These are phyloP conservation scores for Lepisosteus osseus DNA, from an alignment of 2,113 vertebrate genomes.

Conservation along the genomic window DNA sequence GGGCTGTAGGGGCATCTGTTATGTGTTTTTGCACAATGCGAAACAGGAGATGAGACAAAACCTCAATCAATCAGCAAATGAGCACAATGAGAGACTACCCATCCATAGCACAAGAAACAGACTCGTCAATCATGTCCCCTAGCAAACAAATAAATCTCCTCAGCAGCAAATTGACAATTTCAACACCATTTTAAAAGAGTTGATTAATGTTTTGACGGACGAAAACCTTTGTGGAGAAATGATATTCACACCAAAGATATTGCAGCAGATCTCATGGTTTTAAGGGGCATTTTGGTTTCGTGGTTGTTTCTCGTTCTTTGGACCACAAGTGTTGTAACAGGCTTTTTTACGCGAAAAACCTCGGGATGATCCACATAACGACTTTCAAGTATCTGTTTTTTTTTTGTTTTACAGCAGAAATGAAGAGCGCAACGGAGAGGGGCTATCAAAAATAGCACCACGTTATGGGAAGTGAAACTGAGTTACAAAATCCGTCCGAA, in stretches of 20 bases:
- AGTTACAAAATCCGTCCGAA: slow-evolving; percentile 57
- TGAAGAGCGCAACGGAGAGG: not conserved
- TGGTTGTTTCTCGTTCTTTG: not conserved
- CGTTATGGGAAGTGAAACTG: slow-evolving; percentile 66
- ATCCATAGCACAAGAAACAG: too few species aligned
- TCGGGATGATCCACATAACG: not conserved
- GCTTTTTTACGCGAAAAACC: not conserved
- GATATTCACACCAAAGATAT: too few species aligned
- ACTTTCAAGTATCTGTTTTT: not conserved
- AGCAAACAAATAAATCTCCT: too few species aligned
- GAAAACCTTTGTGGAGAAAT: too few species aligned
- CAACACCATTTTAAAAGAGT: too few species aligned
- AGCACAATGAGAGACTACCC: too few species aligned
- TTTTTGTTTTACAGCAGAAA: slow-evolving; percentile 5
- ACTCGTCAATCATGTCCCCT: too few species aligned
- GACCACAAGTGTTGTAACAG: slow-evolving; percentile 3
- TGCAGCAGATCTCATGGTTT: not conserved
- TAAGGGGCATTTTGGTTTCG: not conserved
- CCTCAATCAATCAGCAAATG: too few species aligned
- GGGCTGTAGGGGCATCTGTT: too few species aligned
- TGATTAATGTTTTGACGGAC: not conserved
- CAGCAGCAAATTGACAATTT: too few species aligned
- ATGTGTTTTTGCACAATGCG: too few species aligned
- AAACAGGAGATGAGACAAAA: too few species aligned
- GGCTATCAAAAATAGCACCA: slow-evolving; percentile 55